A percentile compares a stretch with the other conserved stretches of the same genome.
Evolutionary conservation across 2,888 invertebrate species (phyloP).

Genomic region (Thymelicus sylvestris): DNA sequence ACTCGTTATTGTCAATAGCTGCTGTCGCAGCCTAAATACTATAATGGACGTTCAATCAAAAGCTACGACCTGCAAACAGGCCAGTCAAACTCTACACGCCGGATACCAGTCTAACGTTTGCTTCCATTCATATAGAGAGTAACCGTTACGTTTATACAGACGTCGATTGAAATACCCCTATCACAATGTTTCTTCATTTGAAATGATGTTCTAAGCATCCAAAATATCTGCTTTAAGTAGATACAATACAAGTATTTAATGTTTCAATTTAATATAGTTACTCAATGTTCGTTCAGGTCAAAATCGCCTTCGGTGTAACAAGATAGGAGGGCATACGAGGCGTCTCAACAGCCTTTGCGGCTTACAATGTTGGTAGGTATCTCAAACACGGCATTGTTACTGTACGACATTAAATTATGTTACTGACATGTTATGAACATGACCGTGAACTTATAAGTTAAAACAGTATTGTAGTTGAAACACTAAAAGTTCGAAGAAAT

Average conservation of each 20-base stretch:
- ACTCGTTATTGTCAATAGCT: conserved; percentile 12
- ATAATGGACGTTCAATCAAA: conserved; percentile 28
- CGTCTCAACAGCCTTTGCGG: neutral
- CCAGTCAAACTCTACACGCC: conserved; percentile 18
- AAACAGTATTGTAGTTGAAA: no score
- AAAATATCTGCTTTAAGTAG: no score
- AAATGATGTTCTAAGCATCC: no score
- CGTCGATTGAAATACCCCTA: neutral
- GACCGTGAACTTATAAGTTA: no score
- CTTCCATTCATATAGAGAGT: conserved; percentile 5
- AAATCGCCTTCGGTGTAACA: neutral
- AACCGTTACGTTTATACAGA: conserved; percentile 4
- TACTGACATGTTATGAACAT: no score
- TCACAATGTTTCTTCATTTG: no score
- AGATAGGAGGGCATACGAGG: neutral
- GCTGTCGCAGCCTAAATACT: conserved; percentile 14
- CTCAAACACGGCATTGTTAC: no score
- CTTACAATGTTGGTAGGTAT: no score
- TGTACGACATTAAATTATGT: no score
- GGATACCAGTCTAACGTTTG: conserved; percentile 8
- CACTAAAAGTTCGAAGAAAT: no score
- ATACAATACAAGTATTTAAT: neutral
- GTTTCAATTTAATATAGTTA: conserved; percentile 1
- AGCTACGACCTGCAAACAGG: conserved; percentile 23
- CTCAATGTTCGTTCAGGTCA: neutral